phyloP scores from a whole-genome alignment of 1,140 invertebrate species.

The Episyrphus balteatus region DNA sequence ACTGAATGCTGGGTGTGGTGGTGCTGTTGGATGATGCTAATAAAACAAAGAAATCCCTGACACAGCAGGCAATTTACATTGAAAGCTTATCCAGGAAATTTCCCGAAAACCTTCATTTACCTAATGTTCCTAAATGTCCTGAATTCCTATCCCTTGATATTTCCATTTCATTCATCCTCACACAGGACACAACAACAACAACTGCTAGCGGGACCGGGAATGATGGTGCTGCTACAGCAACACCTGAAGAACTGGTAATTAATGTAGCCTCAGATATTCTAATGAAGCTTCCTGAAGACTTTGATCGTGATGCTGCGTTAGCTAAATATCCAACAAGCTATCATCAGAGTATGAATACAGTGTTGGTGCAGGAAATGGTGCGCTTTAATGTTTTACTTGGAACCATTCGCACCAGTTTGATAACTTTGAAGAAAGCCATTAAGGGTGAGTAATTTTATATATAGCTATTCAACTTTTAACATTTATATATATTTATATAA shows the following conservation, averaged over 20 bases:
- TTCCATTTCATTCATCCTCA: conserved; percentile 5
- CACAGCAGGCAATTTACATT: conserved; percentile 12
- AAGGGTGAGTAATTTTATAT: conserved; percentile 52
- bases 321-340: conserved; percentile 69
- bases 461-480: too few species aligned
- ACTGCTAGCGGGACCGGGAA: conserved; percentile 37
- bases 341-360: conserved; percentile 60
- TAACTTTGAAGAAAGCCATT: conserved; percentile 76
- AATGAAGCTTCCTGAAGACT: conserved; percentile 59
- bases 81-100: conserved; percentile 25
- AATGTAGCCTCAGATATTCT: conserved; percentile 60
- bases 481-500: too few species aligned
- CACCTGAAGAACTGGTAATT: conserved; percentile 56
- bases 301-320: conserved; percentile 53
- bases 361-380: conserved; percentile 87
- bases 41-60: conserved; percentile 9
- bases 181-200: conserved; percentile 20
- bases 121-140: conserved; percentile 27
- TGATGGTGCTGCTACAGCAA: conserved; percentile 31
- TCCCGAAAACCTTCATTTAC: conserved; percentile 28
- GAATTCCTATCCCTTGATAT: conserved; percentile 23
- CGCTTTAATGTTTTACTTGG: conserved; percentile 73
- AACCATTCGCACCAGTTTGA: conserved; percentile 62
- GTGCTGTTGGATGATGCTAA: too few species aligned
- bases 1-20: too few species aligned